These are phyloP conservation scores for Protosalanx chinensis DNA, from an alignment of 2,797 vertebrate species.

Conservation along the genomic window DNA sequence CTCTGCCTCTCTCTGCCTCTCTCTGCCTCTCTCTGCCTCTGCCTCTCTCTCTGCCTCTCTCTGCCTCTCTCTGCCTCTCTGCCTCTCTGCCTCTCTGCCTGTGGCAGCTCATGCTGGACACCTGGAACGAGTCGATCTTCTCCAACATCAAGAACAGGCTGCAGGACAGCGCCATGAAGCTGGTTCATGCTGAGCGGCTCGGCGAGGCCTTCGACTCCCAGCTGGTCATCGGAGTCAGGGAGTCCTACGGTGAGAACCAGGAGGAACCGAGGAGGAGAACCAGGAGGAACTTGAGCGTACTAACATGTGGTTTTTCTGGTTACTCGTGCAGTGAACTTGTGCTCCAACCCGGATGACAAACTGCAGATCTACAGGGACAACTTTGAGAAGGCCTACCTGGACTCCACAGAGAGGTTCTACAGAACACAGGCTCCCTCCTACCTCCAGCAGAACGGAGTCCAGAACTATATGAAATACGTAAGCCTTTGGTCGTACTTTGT, in stretches of 20 bases:
- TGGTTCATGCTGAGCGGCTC: constrained; percentile 91
- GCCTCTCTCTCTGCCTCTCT: too few species aligned
- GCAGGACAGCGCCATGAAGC: constrained; percentile 96
- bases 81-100: neutral
- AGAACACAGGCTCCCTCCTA: constrained; percentile 95
- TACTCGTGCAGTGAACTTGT: constrained; percentile 86
- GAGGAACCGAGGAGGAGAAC: too few species aligned
- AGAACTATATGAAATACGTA: constrained; percentile 99
- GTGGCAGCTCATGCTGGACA: constrained; percentile 92
- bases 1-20: too few species aligned
- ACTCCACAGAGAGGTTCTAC: constrained; percentile 97
- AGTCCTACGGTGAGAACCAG: constrained; percentile 88
- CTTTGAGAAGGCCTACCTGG: constrained; percentile 97
- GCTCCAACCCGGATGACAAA: constrained; percentile 96
- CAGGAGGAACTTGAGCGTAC: too few species aligned
- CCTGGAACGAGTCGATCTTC: constrained; percentile 98
- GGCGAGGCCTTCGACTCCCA: constrained; percentile 97
- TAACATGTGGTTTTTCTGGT: neutral
- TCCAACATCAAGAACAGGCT: constrained; percentile 96
- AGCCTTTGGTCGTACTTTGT: constrained; percentile 44
- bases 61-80: neutral
- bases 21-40: too few species aligned
- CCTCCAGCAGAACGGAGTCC: constrained; percentile 94
- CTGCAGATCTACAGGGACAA: constrained; percentile 98
- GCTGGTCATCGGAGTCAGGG: constrained; percentile 92